These are phyloP conservation scores for Odobenus rosmarus DNA, from an alignment of 2,113 vertebrate species.

Conservation along the genomic window DNA sequence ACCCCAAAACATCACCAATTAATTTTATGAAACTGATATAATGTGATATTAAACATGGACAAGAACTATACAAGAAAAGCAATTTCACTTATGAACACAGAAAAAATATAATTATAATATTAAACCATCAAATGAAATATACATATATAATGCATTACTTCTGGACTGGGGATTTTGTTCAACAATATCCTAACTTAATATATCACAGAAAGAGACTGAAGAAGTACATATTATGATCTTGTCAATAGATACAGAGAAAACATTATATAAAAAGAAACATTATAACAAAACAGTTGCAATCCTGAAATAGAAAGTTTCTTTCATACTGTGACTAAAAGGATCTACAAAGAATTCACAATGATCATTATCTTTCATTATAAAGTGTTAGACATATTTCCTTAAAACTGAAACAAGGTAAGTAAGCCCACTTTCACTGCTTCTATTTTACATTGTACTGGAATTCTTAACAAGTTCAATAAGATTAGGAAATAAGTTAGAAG, in stretches of 20 bases:
- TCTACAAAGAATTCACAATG: background rate
- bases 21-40: background rate
- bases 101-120: background rate
- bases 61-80: background rate
- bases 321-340: background rate
- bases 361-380: background rate
- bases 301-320: background rate
- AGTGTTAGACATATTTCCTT: background rate
- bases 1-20: background rate
- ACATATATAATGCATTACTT: background rate
- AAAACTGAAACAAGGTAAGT: background rate
- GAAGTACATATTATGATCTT: background rate
- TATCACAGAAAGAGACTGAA: background rate
- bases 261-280: background rate
- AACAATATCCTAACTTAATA: background rate
- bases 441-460: background rate
- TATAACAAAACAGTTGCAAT: background rate
- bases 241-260: background rate
- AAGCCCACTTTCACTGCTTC: background rate
- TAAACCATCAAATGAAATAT: background rate
- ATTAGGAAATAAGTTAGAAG: background rate
- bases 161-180: background rate
- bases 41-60: background rate
- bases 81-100: constrained; percentile 27
- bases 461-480: background rate